Evolutionary conservation across 2,888 invertebrate species (phyloP).

Genomic region (Caenorhabditis sp.): DNA sequence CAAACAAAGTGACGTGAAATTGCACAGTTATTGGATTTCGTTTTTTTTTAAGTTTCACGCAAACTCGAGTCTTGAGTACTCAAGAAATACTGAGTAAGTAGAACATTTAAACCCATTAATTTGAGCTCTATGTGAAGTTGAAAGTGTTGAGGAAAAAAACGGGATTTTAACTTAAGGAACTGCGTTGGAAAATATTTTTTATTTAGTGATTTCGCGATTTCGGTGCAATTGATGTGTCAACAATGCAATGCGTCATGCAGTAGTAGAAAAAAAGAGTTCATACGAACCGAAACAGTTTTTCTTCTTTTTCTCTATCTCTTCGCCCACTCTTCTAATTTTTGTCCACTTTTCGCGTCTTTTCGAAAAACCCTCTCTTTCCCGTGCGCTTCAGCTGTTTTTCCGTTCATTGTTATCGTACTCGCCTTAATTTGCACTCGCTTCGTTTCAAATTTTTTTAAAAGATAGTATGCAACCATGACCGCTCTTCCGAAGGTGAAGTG

Average conservation of each 20-base stretch:
- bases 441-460: background rate
- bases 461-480: constrained; percentile 17
- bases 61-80: no score
- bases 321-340: constrained; percentile 2
- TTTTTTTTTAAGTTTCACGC: no score
- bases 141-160: no score
- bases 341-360: background rate
- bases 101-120: no score
- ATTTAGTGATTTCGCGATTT: constrained; percentile 5
- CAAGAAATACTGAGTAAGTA: no score
- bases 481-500: constrained; percentile 29
- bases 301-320: constrained; percentile 6
- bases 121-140: no score
- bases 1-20: no score
- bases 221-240: background rate
- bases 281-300: background rate
- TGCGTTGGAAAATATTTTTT: no score
- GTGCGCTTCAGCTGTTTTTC: constrained; percentile 2
- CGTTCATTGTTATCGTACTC: background rate
- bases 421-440: background rate
- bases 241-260: background rate
- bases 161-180: no score
- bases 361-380: constrained; percentile 4
- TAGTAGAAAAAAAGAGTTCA: constrained; percentile 5
- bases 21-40: no score